phyloP scores from a whole-genome alignment of 2,888 invertebrate species.

The Platycnemis pennipes region DNA sequence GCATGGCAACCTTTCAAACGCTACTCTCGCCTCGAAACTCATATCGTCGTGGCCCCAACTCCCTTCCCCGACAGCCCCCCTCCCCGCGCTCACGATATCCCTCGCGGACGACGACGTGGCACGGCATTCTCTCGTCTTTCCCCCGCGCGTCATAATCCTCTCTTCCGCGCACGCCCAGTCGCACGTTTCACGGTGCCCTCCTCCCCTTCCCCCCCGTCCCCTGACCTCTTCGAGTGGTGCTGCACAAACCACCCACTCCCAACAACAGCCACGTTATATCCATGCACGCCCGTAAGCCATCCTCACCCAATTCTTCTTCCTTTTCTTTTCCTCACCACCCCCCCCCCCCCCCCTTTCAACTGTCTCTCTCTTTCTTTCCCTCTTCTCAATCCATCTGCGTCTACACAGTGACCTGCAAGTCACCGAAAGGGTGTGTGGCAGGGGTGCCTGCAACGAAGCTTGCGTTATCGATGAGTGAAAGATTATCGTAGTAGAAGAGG shows the following conservation, averaged over 20 bases:
- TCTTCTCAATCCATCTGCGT: too few relatives aligned
- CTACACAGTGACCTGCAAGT: too few relatives aligned
- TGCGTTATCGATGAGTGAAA: too few relatives aligned
- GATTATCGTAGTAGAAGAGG: too few relatives aligned
- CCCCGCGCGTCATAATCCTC: constrained; percentile 2
- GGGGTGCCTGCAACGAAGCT: too few relatives aligned
- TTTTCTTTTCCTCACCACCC: not conserved
- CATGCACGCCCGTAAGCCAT: not conserved
- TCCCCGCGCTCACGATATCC: not conserved
- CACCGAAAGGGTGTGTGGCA: too few relatives aligned
- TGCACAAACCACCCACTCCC: not conserved
- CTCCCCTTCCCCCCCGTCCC: not conserved
- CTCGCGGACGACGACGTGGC: not conserved
- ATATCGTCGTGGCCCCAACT: not conserved
- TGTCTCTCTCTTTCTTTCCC: not conserved
- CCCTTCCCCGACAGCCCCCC: constrained; percentile 33
- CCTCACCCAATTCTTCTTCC: not conserved
- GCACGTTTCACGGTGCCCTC: not conserved
- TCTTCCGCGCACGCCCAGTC: not conserved
- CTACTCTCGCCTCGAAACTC: not conserved
- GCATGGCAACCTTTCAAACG: constrained; percentile 32
- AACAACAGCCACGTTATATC: not conserved
- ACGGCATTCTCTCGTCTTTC: not conserved
- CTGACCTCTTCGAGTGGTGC: not conserved
- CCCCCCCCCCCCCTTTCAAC: not conserved